Evolutionary conservation across 2,888 invertebrate species (phyloP), one percentile per base, ranked within the genome.

Genomic region (Minunthozetes semirufus): DNA sequence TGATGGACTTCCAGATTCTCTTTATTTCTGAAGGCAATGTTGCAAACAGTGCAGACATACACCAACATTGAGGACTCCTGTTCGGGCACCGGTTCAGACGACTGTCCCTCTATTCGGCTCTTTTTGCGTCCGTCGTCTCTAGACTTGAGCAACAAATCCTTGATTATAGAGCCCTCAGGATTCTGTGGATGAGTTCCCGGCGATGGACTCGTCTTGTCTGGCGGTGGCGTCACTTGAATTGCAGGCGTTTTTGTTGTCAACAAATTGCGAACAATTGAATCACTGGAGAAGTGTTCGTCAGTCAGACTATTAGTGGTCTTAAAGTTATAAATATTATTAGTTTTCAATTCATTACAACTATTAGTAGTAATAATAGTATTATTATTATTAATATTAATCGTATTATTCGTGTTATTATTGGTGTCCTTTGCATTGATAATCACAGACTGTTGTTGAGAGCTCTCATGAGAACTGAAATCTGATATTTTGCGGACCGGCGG

Each of bases 1-100:
- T 89, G 88, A 82, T 94, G 93, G 76, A 90, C 86, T 81, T 91
- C 90, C 79, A 93, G 84, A 81, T 91, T 91, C 78, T 92, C 92
- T 53, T 89, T 88, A 79, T 89, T 91, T 81, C 89, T 87, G 81
- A 90, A 93, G 38, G 89, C 87, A 81, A 89, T 89, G 81, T 89
- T 88, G 82, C 93, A 94, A 73, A 89, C 85, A 0, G 88, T 88
- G 81, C 93, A 93, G 53, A 56, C 75, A 38, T 78, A 78, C 13
- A 74, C 56, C 50, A 66, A 68, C 48, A 59, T 71, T 3, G 77
- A 66, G 1, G 56, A 38, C 72, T 63, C 72, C 22, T 48, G 61
- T 68, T 72, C 68, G n/a, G 38, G 11, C 63, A 38, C 63, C 63
- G 15, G 38, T 22, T 33, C 19, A 17, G 1, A 17, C 59, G 48